Conservation (phyloP, 2,888 invertebrate genomes). For the Anorthoa munda region DNA sequence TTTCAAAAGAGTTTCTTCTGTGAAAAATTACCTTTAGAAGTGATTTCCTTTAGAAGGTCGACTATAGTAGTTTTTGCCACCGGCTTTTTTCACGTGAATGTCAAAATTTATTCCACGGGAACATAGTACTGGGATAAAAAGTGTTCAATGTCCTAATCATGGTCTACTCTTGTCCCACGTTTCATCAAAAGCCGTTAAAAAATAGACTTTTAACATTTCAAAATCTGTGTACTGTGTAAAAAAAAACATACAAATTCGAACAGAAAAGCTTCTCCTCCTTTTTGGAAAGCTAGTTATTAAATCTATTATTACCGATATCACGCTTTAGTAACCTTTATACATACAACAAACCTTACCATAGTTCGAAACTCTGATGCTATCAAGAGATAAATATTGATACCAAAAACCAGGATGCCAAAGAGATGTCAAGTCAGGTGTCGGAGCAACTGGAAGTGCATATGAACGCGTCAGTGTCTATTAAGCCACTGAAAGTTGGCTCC, state of each 20-base stretch:
- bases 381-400: neutral
- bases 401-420: neutral
- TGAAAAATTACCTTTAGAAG: conserved; percentile 33
- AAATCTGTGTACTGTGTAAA: too few species aligned
- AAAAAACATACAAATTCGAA: too few species aligned
- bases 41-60: conserved; percentile 25
- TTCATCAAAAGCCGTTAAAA: too few species aligned
- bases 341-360: too few species aligned
- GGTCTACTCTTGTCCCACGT: too few species aligned
- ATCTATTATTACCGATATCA: too few species aligned
- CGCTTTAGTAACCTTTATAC: neutral
- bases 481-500: neutral
- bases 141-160: neutral
- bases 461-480: too few species aligned
- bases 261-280: too few species aligned
- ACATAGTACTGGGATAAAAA: neutral
- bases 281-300: too few species aligned
- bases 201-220: too few species aligned
- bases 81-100: neutral
- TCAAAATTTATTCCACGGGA: neutral
- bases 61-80: neutral
- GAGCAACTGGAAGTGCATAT: neutral
- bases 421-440: neutral
- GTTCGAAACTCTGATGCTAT: neutral
- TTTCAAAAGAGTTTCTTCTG: conserved; percentile 58